phyloP scores from a whole-genome alignment of 2,888 invertebrate genomes.

The Xestobium rufovillosum region DNA sequence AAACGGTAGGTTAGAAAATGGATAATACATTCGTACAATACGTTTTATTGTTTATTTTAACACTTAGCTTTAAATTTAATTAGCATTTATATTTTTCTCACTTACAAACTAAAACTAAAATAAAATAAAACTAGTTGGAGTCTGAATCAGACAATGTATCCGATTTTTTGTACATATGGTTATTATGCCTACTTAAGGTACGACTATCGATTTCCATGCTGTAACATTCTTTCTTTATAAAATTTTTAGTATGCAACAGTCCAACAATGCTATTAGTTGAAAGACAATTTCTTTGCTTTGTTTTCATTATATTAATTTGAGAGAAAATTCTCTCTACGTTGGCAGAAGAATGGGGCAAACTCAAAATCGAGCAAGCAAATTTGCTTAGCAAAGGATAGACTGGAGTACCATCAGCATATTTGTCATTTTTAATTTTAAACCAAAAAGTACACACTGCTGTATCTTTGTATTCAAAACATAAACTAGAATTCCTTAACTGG shows the following conservation, averaged over 20 bases:
- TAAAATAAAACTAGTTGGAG: no score
- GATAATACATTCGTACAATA: no score
- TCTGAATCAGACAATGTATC: no score
- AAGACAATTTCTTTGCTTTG: slow-evolving; percentile 14
- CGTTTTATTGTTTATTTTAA: no score
- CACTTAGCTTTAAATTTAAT: no score
- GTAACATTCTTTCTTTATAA: slow-evolving; percentile 3
- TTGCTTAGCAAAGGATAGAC: slow-evolving; percentile 10
- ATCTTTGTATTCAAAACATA: no score
- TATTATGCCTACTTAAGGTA: no score
- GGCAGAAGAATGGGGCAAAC: slow-evolving; percentile 16
- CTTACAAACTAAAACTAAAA: no score
- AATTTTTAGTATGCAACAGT: slow-evolving; percentile 11
- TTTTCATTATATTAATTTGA: slow-evolving; percentile 17
- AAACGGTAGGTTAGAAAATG: no score
- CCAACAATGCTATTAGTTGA: slow-evolving; percentile 11
- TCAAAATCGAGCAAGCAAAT: slow-evolving; percentile 13
- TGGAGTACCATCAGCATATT: slow-evolving; percentile 12
- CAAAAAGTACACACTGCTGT: not conserved
- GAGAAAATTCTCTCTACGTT: slow-evolving; percentile 17
- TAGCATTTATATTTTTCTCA: no score
- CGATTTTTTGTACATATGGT: no score
- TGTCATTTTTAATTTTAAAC: slow-evolving; percentile 1
- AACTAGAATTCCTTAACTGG: slow-evolving; percentile 9
- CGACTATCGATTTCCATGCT: no score